Evolutionary conservation across 2,113 vertebrate species (phyloP), one percentile per base, ranked within the genome.

Genomic region (Calypte anna): DNA sequence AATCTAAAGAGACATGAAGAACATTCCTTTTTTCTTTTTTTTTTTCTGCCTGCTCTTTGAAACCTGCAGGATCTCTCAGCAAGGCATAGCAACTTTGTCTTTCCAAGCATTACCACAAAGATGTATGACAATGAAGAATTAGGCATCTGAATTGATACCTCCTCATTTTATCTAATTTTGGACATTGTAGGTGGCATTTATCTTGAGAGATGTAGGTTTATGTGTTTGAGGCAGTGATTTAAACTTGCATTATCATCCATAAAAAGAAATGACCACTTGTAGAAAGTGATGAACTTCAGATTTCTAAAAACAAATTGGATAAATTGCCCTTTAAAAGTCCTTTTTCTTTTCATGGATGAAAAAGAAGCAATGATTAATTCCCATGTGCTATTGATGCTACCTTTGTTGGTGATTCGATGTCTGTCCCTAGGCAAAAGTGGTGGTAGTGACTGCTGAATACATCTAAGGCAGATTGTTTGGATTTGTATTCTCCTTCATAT

Each of bases 1-100:
- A 88, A 92, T 88, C 86, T 91, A 90, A 55, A 95, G 70, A 73
- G 92, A 73, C 66, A 68, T 82, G 69, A 82, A 88, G 73, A 80
- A 78, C 57, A 3, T 91, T 48, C 93, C 53, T 31, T n/a, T 61
- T 70, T 82, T 77, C 63, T 66, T 9, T 31, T n/a, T 61, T 70
- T 82, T 77, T 61, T 70, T 9, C 44, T 74, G 63, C 44, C 20
- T 74, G 83, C 28, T 77, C 36, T 89, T 86, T 87, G 67, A 92
- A 95, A 78, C 78, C 38, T 94, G 69, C 25, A 80, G 87, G 53
- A 83, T 84, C 44, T 91, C 67, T 91, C 67, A 80, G 44, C 44
- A 73, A 91, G 88, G 53, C 58, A 44, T 68, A 93, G 80, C 87
- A 31, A 70, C 48, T 28, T 46, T 93, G 44, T 77, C 21, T 22